Percentiles rank a stretch among this genome's conserved stretches.
These are phyloP conservation scores for Nannospalax galili DNA, from an alignment of 2,113 vertebrate genomes.

Conservation along the genomic window DNA sequence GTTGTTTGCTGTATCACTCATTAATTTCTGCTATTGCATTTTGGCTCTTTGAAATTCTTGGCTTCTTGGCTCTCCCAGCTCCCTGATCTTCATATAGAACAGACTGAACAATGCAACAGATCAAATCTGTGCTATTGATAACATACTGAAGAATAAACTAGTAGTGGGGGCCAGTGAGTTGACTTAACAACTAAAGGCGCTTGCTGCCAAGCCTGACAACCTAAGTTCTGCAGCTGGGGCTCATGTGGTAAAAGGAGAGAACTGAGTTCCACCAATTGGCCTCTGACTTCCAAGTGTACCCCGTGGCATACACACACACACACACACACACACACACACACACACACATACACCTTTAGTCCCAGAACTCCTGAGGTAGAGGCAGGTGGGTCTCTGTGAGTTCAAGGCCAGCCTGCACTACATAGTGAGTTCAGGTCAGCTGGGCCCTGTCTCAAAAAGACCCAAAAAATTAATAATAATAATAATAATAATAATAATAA, in stretches of 20 bases:
- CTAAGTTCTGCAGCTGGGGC: not conserved
- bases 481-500: too few relatives aligned
- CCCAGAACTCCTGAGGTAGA: too few relatives aligned
- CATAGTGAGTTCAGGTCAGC: too few relatives aligned
- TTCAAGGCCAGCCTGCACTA: too few relatives aligned
- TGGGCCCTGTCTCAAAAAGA: too few relatives aligned
- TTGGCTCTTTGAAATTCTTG: not conserved
- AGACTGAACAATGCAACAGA: not conserved
- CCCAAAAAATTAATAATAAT: too few relatives aligned
- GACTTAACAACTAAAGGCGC: not conserved
- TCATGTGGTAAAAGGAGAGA: not conserved
- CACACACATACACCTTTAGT: not conserved
- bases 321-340: accelerated
- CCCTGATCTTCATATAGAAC: not conserved
- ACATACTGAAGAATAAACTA: not conserved
- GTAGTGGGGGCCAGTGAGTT: not conserved
- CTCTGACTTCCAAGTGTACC: not conserved
- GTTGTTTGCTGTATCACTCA: too few relatives aligned
- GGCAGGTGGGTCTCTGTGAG: too few relatives aligned
- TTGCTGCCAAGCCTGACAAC: not conserved
- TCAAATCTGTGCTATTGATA: not conserved
- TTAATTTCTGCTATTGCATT: not conserved
- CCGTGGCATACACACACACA: not conserved
- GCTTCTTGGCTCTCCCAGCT: not conserved
- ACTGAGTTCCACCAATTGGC: not conserved